phyloP scores from a whole-genome alignment of 2,888 invertebrate species.

The Ormyrus labotus region DNA sequence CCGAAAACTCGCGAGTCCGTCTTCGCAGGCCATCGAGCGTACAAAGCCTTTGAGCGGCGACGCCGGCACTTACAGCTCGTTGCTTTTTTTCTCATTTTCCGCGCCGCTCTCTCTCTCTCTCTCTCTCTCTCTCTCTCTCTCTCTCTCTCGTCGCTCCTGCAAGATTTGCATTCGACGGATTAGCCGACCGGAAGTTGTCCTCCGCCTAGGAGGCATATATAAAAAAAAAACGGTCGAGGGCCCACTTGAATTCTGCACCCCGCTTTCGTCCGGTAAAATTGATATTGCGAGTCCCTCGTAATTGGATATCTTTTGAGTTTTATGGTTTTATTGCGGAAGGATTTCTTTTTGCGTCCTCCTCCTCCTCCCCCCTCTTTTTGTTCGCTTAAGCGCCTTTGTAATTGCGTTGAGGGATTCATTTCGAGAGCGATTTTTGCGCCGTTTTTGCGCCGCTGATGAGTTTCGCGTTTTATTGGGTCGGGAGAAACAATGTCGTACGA shows the following conservation, averaged over 20 bases:
- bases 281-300: slow-evolving; percentile 3
- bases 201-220: background rate
- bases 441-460: background rate
- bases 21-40: background rate
- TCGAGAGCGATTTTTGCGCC: background rate
- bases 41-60: background rate
- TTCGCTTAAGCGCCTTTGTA: no score
- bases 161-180: background rate
- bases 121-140: background rate
- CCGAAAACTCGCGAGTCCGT: background rate
- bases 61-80: no score
- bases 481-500: no score
- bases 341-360: background rate
- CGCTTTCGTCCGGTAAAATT: background rate
- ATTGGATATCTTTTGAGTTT: slow-evolving; percentile 41
- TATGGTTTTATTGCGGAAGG: slow-evolving; percentile 33
- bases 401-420: background rate
- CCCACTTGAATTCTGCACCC: slow-evolving; percentile 12
- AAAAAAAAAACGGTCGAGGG: background rate
- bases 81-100: no score
- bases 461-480: no score
- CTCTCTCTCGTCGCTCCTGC: background rate
- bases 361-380: no score
- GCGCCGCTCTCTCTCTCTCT: no score
- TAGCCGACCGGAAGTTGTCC: slow-evolving; percentile 12